Evolutionary conservation across 1,140 invertebrate species (phyloP), one percentile per base, ranked within the genome.

Genomic region (Centruroides vittatus): DNA sequence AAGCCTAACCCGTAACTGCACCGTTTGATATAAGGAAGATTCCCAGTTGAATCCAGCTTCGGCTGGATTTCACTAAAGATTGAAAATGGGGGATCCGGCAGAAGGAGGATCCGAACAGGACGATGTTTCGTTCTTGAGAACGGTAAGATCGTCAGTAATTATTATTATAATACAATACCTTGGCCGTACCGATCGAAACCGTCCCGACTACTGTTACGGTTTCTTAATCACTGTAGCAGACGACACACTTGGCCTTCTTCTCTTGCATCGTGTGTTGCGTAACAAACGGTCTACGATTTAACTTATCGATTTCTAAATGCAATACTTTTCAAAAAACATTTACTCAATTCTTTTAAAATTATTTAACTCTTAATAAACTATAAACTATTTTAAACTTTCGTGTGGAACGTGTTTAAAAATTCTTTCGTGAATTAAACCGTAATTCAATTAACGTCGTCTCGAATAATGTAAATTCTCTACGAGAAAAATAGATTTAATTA

Each of bases 121-220:
- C 85, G 92, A 96, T 83, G 91, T 96, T 78, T 96, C 92, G 73
- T 96, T 96, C 79, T 82, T 96, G 63, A 84, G 93, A 69, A 96
- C 93, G 84, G 93, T 95, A 75, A 86, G 88, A 82, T 46, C 35
- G 10, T 57, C 63, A 36, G 8, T 35, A 57, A 61, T n/a, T 60
- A 13, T 50, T 35, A 23, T 60, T 35, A 6, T 47, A 47, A 58
- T 61, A 12, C 9, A 48, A 35, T 35, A 34, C 13, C 34, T 62
- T 61, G 10, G 10, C 8, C 41, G 2, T 23, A 23, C 41, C 8
- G 5, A 41, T 41, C 5, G 8, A 41, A 41, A 8, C 41, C 36
- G 59, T 47, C 10, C 35, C 10, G 35, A 35, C 7, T 13, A 49
- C 10, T 48, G 10, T 35, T 12, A 47, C 12, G 12, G 47, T 23